phyloP scores from a whole-genome alignment of 2,113 vertebrate genomes.

The Struthidea cinerea region DNA sequence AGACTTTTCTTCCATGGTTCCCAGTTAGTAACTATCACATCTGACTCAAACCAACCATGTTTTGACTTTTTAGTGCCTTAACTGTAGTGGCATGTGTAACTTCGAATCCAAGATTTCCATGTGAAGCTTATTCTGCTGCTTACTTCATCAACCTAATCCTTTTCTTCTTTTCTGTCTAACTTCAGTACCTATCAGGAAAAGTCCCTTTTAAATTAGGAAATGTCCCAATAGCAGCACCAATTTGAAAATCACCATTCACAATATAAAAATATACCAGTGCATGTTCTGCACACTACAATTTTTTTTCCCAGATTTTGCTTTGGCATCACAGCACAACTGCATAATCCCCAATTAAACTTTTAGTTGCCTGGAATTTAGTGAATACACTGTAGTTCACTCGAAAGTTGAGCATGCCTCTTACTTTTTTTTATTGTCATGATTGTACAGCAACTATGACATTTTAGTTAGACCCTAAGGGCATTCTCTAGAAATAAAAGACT shows the following conservation, averaged over 20 bases:
- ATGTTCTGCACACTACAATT: background rate
- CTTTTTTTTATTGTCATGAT: background rate
- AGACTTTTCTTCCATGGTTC: background rate
- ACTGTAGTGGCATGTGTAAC: background rate
- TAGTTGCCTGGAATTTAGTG: background rate
- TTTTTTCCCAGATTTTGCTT: background rate
- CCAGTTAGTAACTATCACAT: background rate
- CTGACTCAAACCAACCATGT: background rate
- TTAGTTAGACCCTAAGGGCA: background rate
- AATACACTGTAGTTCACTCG: background rate
- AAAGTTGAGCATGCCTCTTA: background rate
- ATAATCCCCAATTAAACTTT: background rate
- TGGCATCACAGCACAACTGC: background rate
- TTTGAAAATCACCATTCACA: background rate
- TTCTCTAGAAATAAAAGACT: conserved; percentile 20
- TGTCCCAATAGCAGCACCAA: background rate
- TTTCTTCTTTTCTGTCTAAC: background rate
- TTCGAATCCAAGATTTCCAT: background rate
- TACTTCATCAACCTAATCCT: background rate
- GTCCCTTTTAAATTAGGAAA: background rate
- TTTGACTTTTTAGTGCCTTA: background rate
- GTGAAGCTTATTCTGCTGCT: background rate
- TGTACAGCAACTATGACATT: background rate
- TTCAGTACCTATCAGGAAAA: background rate
- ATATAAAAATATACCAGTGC: background rate